These are phyloP conservation scores for Parambassis ranga DNA, from an alignment of 2,797 vertebrate genomes.

Conservation along the genomic window DNA sequence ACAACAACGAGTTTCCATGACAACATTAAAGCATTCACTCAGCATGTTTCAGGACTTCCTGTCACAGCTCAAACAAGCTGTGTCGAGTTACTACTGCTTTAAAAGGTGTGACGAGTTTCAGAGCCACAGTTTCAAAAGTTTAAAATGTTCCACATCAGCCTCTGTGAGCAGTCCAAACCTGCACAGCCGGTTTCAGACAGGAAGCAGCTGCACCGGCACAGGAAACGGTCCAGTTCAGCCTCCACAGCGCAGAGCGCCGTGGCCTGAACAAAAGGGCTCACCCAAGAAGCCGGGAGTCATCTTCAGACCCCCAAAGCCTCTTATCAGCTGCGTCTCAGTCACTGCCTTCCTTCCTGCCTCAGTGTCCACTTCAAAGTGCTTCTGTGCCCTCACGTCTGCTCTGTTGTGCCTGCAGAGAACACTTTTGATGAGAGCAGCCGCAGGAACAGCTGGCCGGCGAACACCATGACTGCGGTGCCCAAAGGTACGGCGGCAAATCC, in stretches of 20 bases:
- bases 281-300: slow-evolving; percentile 70
- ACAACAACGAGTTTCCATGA: no score
- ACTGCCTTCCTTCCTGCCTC: slow-evolving; percentile 67
- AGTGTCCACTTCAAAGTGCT: slow-evolving; percentile 62
- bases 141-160: slow-evolving; percentile 24
- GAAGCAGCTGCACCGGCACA: slow-evolving; percentile 82
- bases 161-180: slow-evolving; percentile 56
- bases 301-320: slow-evolving; percentile 57
- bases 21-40: no score
- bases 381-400: slow-evolving; percentile 29
- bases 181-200: slow-evolving; percentile 80
- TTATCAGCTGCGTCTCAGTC: slow-evolving; percentile 52
- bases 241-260: no score
- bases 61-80: no score
- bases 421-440: slow-evolving; percentile 84
- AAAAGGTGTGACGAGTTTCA: slow-evolving; percentile 35
- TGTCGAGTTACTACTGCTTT: slow-evolving; percentile 16
- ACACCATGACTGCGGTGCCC: slow-evolving; percentile 66
- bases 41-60: no score
- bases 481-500: slow-evolving; percentile 71
- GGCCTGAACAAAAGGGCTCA: slow-evolving; percentile 70
- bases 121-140: slow-evolving; percentile 42
- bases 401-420: slow-evolving; percentile 71
- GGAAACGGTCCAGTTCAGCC: no score
- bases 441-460: slow-evolving; percentile 82